phyloP scores from a whole-genome alignment of 1,140 invertebrate genomes.

The Lepidurus packardi region DNA sequence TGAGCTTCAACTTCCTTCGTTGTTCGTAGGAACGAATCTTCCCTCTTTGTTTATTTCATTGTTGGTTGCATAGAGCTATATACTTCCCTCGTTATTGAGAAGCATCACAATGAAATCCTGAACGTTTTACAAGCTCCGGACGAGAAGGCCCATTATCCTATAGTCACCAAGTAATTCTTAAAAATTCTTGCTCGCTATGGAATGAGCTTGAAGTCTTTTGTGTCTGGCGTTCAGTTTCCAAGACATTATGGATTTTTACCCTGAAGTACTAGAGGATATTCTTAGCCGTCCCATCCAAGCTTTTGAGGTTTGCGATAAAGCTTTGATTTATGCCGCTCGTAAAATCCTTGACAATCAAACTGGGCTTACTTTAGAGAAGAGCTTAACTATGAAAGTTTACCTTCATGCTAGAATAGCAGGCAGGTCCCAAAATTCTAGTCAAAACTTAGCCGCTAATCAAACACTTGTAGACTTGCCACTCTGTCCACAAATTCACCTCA shows the following conservation, averaged over 20 bases:
- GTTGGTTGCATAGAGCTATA: neutral
- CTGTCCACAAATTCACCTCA: constrained; percentile 54
- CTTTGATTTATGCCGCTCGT: constrained; percentile 6
- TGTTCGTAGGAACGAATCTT: too few species aligned
- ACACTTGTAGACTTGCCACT: constrained; percentile 50
- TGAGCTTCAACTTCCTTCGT: too few species aligned
- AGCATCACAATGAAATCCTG: neutral
- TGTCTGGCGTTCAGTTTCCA: neutral
- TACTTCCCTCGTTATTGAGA: neutral
- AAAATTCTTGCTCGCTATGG: neutral
- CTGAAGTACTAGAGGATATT: neutral
- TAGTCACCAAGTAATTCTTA: neutral
- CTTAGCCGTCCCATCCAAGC: neutral
- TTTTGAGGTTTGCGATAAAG: neutral
- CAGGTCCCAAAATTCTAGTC: neutral
- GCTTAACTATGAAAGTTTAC: neutral
- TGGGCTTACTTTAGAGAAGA: neutral
- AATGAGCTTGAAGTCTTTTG: neutral
- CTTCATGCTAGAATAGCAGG: neutral
- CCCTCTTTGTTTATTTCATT: neutral
- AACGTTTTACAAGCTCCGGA: neutral
- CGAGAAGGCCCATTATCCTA: neutral
- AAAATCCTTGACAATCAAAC: neutral
- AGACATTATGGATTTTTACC: constrained; percentile 1
- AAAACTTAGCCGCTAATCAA: neutral